These are phyloP conservation scores for Lydus trimaculatus DNA, from an alignment of 2,888 invertebrate species.

Conservation along the genomic window DNA sequence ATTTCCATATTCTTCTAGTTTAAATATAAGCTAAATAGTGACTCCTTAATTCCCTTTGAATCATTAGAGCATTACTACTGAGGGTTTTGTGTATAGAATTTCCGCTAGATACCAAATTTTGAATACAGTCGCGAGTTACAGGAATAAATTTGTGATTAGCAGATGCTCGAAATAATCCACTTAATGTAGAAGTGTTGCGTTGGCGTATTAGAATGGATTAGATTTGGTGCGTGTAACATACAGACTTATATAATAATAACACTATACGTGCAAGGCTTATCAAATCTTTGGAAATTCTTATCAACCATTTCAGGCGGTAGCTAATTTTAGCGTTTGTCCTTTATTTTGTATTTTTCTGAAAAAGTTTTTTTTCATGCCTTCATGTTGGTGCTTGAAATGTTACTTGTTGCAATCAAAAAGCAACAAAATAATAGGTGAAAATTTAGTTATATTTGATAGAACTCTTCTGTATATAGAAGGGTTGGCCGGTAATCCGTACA, in stretches of 20 bases:
- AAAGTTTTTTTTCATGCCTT: too few species aligned
- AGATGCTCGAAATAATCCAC: conserved; percentile 28
- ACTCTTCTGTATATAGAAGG: conserved; percentile 33
- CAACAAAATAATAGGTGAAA: conserved; percentile 28
- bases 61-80: neutral
- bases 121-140: conserved; percentile 16
- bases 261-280: conserved; percentile 35
- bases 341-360: too few species aligned
- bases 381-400: too few species aligned
- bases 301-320: neutral
- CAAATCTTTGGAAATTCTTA: conserved; percentile 16
- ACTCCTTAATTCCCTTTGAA: neutral
- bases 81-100: conserved; percentile 12
- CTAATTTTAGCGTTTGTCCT: too few species aligned
- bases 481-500: conserved; percentile 30
- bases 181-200: conserved; percentile 26
- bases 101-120: conserved; percentile 11
- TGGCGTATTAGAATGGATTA: conserved; percentile 34
- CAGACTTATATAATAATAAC: conserved; percentile 31
- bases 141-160: conserved; percentile 26
- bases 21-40: too few species aligned
- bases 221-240: conserved; percentile 28
- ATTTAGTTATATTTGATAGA: conserved; percentile 18
- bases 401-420: conserved; percentile 33
- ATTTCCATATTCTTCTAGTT: too few species aligned